These are phyloP conservation scores for Cenopis cana DNA, from an alignment of 2,888 invertebrate genomes.

Conservation along the genomic window DNA sequence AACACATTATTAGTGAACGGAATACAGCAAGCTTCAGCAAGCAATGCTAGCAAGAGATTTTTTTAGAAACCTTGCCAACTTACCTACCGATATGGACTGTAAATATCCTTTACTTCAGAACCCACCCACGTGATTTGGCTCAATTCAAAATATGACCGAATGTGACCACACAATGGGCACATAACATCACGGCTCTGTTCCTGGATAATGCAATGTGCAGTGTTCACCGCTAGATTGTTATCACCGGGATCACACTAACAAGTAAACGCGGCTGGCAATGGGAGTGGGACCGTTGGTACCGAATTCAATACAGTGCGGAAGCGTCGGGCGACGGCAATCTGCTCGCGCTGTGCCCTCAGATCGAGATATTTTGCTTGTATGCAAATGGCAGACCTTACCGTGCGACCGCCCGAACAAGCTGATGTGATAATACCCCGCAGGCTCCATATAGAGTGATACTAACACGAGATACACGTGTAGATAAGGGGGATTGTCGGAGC, in stretches of 20 bases:
- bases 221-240: slow-evolving; percentile 67
- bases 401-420: slow-evolving; percentile 72
- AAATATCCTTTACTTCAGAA: neutral
- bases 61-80: too few relatives aligned
- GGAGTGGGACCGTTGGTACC: slow-evolving; percentile 68
- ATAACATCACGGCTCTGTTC: slow-evolving; percentile 49
- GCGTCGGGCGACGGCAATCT: slow-evolving; percentile 71
- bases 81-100: neutral
- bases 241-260: slow-evolving; percentile 80
- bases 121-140: slow-evolving; percentile 42
- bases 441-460: slow-evolving; percentile 81
- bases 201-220: slow-evolving; percentile 60
- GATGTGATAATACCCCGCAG: slow-evolving; percentile 81
- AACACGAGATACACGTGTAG: slow-evolving; percentile 79
- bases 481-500: slow-evolving; percentile 69
- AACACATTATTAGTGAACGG: too few relatives aligned
- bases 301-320: slow-evolving; percentile 81
- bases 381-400: slow-evolving; percentile 79
- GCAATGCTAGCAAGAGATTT: too few relatives aligned
- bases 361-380: slow-evolving; percentile 82
- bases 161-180: slow-evolving; percentile 47
- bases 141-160: slow-evolving; percentile 45
- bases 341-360: slow-evolving; percentile 68
- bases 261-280: slow-evolving; percentile 76
- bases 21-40: too few relatives aligned